Evolutionary conservation across 2,888 invertebrate species (phyloP).

Genomic region (Rhyacophila evoluta): DNA sequence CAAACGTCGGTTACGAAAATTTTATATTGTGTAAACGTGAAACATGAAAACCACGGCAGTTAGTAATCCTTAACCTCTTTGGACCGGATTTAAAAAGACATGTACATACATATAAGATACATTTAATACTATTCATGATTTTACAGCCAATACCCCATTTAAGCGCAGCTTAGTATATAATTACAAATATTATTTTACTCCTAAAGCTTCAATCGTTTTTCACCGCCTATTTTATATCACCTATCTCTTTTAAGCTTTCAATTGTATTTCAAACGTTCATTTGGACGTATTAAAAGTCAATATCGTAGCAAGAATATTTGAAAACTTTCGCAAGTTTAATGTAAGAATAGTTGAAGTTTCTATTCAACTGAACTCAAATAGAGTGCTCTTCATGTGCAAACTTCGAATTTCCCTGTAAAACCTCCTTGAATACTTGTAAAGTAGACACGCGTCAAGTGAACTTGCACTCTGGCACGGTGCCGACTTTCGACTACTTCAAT

Average conservation of each 20-base stretch:
- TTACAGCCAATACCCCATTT: too few relatives aligned
- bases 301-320: conserved; percentile 32
- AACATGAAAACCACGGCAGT: too few relatives aligned
- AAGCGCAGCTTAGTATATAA: too few relatives aligned
- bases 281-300: conserved; percentile 13
- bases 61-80: too few relatives aligned
- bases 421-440: conserved; percentile 31
- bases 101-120: too few relatives aligned
- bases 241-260: neutral
- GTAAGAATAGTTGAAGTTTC: neutral
- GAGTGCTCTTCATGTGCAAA: conserved; percentile 22
- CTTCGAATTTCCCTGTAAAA: conserved; percentile 33
- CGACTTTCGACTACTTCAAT: conserved; percentile 16
- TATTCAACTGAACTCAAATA: conserved; percentile 7
- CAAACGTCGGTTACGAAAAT: too few relatives aligned
- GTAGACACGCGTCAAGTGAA: conserved; percentile 34
- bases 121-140: too few relatives aligned
- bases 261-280: conserved; percentile 1
- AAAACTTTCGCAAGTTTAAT: conserved; percentile 23
- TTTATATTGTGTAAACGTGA: too few relatives aligned
- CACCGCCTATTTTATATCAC: neutral
- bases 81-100: too few relatives aligned
- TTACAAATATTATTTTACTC: too few relatives aligned
- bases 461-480: conserved; percentile 33
- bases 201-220: neutral